Evolutionary conservation across 2,888 invertebrate genomes (phyloP).

Genomic region (Gibbula magus): DNA sequence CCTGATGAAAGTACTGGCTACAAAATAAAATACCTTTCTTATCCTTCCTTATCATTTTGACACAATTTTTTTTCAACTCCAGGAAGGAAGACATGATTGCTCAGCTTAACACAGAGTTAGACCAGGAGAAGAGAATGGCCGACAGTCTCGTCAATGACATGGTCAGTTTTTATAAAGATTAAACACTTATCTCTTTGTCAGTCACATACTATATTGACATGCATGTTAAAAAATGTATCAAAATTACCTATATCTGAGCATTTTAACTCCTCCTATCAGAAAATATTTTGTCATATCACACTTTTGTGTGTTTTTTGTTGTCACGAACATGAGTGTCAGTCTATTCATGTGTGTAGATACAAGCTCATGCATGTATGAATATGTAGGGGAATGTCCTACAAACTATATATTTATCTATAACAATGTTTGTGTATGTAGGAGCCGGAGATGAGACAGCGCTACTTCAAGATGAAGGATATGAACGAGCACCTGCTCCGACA

Average conservation of each 20-base stretch:
- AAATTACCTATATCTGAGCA: too few relatives aligned
- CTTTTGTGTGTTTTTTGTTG: too few relatives aligned
- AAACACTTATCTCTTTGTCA: not conserved
- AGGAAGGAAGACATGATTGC: constrained; percentile 77
- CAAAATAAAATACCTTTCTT: too few relatives aligned
- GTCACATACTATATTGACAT: not conserved
- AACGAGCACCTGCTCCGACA: constrained; percentile 74
- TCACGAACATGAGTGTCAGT: too few relatives aligned
- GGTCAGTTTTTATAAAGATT: constrained; percentile 65
- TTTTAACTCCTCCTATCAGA: too few relatives aligned
- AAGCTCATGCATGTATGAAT: not conserved
- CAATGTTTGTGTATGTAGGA: constrained; percentile 49
- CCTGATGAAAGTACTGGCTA: too few relatives aligned
- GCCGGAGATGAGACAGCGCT: constrained; percentile 79
- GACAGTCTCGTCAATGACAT: constrained; percentile 82
- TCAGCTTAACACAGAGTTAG: constrained; percentile 83
- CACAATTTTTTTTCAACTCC: not conserved
- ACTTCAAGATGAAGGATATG: constrained; percentile 75
- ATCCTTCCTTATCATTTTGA: too few relatives aligned
- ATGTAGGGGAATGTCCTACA: not conserved
- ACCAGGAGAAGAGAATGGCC: constrained; percentile 82
- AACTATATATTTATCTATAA: not conserved
- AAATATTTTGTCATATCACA: too few relatives aligned
- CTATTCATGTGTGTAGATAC: not conserved
- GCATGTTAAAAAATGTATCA: too few relatives aligned